Evolutionary conservation across 2,888 invertebrate genomes (phyloP).

Genomic region (Agrotis segetum): DNA sequence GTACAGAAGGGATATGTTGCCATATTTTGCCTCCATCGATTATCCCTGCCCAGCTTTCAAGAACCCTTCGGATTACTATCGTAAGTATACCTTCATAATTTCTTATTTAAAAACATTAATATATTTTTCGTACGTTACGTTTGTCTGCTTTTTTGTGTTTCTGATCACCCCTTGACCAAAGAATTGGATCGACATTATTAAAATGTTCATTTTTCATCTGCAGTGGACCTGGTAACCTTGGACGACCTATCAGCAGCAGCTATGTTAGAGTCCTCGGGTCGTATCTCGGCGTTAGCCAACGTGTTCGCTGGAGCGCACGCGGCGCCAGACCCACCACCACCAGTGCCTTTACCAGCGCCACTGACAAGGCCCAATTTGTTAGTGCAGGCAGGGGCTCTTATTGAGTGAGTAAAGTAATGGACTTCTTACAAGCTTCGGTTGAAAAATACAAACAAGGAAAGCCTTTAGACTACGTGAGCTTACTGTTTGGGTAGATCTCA

Average conservation of each 20-base stretch:
- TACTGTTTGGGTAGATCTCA: too few species aligned
- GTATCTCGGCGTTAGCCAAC: slow-evolving; percentile 97
- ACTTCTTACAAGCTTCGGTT: background rate
- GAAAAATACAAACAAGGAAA: too few species aligned
- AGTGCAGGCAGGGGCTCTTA: slow-evolving; percentile 93
- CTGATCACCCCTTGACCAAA: too few species aligned
- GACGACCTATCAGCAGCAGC: slow-evolving; percentile 98
- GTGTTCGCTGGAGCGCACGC: slow-evolving; percentile 94
- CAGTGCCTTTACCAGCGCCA: slow-evolving; percentile 94
- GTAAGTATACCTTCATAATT: slow-evolving; percentile 89
- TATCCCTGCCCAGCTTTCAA: slow-evolving; percentile 99
- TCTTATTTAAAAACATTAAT: too few species aligned
- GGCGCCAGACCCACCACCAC: slow-evolving; percentile 86
- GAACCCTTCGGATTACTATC: slow-evolving; percentile 98
- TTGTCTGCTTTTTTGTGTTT: too few species aligned
- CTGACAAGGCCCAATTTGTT: slow-evolving; percentile 93
- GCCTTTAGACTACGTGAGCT: too few species aligned
- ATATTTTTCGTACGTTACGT: too few species aligned
- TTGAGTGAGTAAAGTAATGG: slow-evolving; percentile 82
- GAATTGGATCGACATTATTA: background rate
- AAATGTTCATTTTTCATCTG: slow-evolving; percentile 46
- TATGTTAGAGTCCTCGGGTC: slow-evolving; percentile 97
- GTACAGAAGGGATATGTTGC: slow-evolving; percentile 96
- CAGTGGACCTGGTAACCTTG: slow-evolving; percentile 98
- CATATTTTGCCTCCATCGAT: slow-evolving; percentile 97